Conservation (phyloP, 2,888 invertebrate species). For the Cremastobaeus sp. region DNA sequence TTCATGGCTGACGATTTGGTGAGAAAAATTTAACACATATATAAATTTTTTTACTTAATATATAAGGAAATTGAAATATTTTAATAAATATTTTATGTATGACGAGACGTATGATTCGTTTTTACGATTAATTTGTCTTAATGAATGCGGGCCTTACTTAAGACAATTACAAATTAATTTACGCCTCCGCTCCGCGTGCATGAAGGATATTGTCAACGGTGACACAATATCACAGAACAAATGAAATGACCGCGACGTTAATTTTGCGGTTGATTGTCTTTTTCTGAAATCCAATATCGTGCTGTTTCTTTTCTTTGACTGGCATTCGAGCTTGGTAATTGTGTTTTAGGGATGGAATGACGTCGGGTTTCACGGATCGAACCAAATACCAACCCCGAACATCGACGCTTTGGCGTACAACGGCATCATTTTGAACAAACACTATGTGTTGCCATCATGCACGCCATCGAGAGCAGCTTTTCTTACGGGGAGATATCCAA, state of each 20-base stretch:
- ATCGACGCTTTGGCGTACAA: constrained; percentile 91
- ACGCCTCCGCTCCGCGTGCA: constrained; percentile 69
- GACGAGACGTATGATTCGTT: constrained; percentile 37
- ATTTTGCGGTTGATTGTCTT: constrained; percentile 33
- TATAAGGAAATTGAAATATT: constrained; percentile 3
- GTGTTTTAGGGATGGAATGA: constrained; percentile 89
- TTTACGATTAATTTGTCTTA: constrained; percentile 66
- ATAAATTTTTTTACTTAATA: too few relatives aligned
- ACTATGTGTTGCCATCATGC: constrained; percentile 91
- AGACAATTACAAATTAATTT: constrained; percentile 74
- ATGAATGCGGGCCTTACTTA: constrained; percentile 73
- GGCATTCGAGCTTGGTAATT: background rate
- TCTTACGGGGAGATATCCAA: constrained; percentile 92
- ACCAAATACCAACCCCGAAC: constrained; percentile 93
- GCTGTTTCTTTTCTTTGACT: background rate
- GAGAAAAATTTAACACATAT: too few relatives aligned
- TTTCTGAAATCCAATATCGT: constrained; percentile 41
- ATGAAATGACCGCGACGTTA: constrained; percentile 65
- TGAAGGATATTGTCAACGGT: constrained; percentile 68
- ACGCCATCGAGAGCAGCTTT: constrained; percentile 91
- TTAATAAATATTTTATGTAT: background rate
- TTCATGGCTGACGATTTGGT: constrained; percentile 82
- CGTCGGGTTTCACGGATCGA: constrained; percentile 92
- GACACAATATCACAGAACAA: constrained; percentile 69
- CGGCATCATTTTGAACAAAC: constrained; percentile 90